Evolutionary conservation across 2,113 vertebrate genomes (phyloP), one percentile per base, ranked within the genome.

Genomic region (Rostratula benghalensis): DNA sequence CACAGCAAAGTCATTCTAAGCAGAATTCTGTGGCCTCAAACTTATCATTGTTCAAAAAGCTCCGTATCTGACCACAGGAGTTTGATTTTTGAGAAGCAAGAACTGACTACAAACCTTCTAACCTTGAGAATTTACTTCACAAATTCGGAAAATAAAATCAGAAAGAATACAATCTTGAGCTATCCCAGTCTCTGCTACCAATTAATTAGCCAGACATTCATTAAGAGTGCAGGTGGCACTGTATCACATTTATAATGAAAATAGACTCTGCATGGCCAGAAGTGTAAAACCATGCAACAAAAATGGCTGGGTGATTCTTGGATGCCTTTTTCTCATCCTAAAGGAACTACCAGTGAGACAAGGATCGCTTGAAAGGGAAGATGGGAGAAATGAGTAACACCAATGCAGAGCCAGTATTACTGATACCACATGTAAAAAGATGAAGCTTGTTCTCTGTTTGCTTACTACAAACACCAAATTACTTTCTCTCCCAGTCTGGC

Each of bases 201-300:
- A 17, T 27, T 85, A 30, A 57, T 65, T 31, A 70, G 37, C 27
- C 35, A 80, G 22, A n/a, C 7, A 18, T 22, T n/a, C 13, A 59
- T 23, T 45, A 71, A 25, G 37, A 87, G 25, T 11, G 50, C 30
- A 67, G 25, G 31, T 63, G 59, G 63, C 28, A 70, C 6, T 0
- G 0, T 45, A 85, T 3, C 45, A 45, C 2, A 3, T 50, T 64
- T 69, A 12, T 53, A 37, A 74, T 27, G 23, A 54, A 59, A 92
- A 63, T 6, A 31, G 41, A 77, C 8, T 45, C 14, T 4, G 14
- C 31, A 37, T 0, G 0, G 56, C 24, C 54, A 74, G 37, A 74
- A 59, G n/a, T 39, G 46, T 41, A 77, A 83, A 89, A 63, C 24
- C 68, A 45, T 33, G 22, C 31, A 63, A 78, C n/a, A 75, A 30